Base-by-base conservation (phyloP, 2,113 vertebrate species). In the Stigmatopora argus region DNA sequence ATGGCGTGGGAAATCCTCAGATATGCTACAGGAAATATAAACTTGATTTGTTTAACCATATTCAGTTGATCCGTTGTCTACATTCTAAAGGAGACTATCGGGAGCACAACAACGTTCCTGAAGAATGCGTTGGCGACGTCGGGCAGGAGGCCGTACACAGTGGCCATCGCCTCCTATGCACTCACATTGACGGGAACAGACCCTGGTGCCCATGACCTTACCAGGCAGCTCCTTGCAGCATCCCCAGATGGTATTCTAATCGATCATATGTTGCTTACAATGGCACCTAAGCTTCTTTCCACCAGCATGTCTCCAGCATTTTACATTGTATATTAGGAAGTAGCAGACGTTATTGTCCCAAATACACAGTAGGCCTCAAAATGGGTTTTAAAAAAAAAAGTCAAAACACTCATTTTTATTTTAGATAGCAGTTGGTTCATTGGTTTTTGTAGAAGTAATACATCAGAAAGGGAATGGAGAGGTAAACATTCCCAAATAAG, bases 101-200 rank as follows among this genome's bases (percentile, higher is more conserved):
- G 6, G 0, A 18, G 0, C 45, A 89, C 94, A 0, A 35, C 81
- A 0, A 2, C 56, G 0, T 94, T 87, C 71, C 84, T 98, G 7
- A 21, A 13, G 52, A 56, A 3, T 58, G 81, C 57, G 4, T 86
- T 94, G 11, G 0, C 17, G 21, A 44, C 0, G 0, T 23, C 8
- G 0, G 58, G 94, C 14, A 18, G 44, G 65, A 84, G 92, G 4
- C 90, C 95, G 0, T 97, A 98, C 81, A 90, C 92, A 0, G 90
- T 94, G 66, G 94, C 94, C 70, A 86, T 98, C 41, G 14, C 86
- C 1, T 90, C 92, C 56, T 96, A 96, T 0, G 94, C 96, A 0
- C 77, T 97, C 71, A 85, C 92, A 53, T 56, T 92, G 62, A 45
- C 75, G 38, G 66, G 64, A 8, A 12, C 65, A 0, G 1, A 31